A percentile compares a stretch with the other conserved stretches of the same genome.
These are phyloP conservation scores for Lycophotia porphyrea DNA, from an alignment of 2,888 invertebrate genomes.

Conservation along the genomic window DNA sequence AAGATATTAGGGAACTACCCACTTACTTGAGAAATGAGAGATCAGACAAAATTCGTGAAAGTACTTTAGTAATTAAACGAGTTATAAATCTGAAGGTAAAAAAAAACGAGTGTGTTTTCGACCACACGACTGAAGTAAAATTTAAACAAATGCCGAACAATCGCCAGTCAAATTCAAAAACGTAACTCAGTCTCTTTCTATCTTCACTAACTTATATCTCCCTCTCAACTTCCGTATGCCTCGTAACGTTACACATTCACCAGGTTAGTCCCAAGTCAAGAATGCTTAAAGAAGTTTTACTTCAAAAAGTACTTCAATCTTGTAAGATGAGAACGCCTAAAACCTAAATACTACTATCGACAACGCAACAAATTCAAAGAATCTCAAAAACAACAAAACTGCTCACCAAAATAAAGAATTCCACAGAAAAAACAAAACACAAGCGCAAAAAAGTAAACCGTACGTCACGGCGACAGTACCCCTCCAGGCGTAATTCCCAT, in stretches of 20 bases:
- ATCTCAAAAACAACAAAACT: constrained; percentile 4
- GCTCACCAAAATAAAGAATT: constrained; percentile 32
- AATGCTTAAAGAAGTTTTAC: too few relatives aligned
- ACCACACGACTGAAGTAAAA: too few relatives aligned
- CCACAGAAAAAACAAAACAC: constrained; percentile 25
- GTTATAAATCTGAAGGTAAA: background rate
- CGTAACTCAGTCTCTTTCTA: too few relatives aligned
- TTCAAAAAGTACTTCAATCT: background rate
- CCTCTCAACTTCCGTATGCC: too few relatives aligned
- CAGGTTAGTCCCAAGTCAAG: too few relatives aligned
- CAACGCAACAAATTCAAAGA: background rate
- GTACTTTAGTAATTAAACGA: background rate
- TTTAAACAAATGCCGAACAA: too few relatives aligned
- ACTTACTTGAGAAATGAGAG: background rate
- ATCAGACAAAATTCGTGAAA: background rate
- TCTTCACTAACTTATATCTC: too few relatives aligned
- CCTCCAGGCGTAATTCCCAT: constrained; percentile 63
- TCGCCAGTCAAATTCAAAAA: too few relatives aligned
- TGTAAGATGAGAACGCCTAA: background rate
- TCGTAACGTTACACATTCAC: too few relatives aligned
- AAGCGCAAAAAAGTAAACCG: constrained; percentile 26
- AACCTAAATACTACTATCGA: background rate
- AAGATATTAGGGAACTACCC: constrained; percentile 21
- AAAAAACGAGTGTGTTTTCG: too few relatives aligned
- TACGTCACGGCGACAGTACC: constrained; percentile 56